Evolutionary conservation across 1,140 invertebrate species (phyloP).

Genomic region (Hesperophylax magnus): DNA sequence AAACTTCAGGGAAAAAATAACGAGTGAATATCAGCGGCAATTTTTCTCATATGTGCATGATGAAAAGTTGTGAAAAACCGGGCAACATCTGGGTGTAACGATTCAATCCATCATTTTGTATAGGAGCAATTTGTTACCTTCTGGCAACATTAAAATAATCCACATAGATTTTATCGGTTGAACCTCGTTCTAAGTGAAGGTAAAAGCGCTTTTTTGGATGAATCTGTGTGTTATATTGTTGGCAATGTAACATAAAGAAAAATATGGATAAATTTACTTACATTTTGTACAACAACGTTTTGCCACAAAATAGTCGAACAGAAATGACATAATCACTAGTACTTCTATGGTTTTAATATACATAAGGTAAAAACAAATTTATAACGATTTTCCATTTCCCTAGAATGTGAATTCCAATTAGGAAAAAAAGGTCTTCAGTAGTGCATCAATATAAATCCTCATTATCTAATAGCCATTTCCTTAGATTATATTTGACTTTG

Average conservation of each 20-base stretch:
- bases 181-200: background rate
- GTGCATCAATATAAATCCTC: too few relatives aligned
- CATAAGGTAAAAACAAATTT: too few relatives aligned
- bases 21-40: slow-evolving; percentile 34
- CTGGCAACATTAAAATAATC: slow-evolving; percentile 50
- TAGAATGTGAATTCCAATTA: too few relatives aligned
- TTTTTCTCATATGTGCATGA: slow-evolving; percentile 43
- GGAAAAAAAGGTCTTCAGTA: too few relatives aligned
- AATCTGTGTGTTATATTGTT: background rate
- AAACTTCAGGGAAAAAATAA: slow-evolving; percentile 37
- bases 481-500: too few relatives aligned
- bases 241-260: background rate
- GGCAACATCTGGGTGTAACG: slow-evolving; percentile 56
- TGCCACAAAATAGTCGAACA: too few relatives aligned
- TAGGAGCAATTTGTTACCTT: slow-evolving; percentile 48
- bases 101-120: slow-evolving; percentile 55
- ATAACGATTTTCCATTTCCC: too few relatives aligned
- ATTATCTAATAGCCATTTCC: too few relatives aligned
- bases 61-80: slow-evolving; percentile 53
- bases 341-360: too few relatives aligned
- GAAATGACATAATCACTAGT: too few relatives aligned
- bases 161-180: slow-evolving; percentile 52
- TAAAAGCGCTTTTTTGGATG: background rate
- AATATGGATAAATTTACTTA: too few relatives aligned
- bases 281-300: too few relatives aligned